Percentiles rank a stretch among this genome's conserved stretches.
Conservation (phyloP, 2,797 vertebrate species). For the Squalus acanthias region DNA sequence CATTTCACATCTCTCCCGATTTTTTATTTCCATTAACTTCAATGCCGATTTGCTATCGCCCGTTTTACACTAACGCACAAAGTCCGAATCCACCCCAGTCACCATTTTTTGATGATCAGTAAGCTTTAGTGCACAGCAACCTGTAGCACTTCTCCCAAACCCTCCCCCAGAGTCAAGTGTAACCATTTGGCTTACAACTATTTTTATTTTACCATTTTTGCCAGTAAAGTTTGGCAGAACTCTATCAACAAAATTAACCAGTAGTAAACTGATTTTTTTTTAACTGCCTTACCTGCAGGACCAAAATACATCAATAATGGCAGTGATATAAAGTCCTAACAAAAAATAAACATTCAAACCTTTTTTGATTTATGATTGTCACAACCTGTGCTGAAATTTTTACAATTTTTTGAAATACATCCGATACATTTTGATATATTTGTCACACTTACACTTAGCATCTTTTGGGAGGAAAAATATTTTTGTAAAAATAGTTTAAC, state of each 20-base stretch:
- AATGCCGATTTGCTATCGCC: not conserved
- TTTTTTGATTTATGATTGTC: conserved; percentile 15
- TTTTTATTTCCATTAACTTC: not conserved
- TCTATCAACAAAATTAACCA: not conserved
- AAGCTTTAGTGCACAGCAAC: not conserved
- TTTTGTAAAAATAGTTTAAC: conserved; percentile 32
- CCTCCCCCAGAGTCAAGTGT: not conserved
- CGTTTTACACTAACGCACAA: not conserved
- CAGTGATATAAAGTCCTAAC: not conserved
- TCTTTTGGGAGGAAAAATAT: conserved; percentile 34
- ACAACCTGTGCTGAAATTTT: not conserved
- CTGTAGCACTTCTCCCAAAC: not conserved
- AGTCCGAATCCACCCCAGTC: not conserved
- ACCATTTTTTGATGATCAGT: not conserved
- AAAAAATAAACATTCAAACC: not conserved
- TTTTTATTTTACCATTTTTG: not conserved
- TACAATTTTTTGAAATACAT: conserved; percentile 7
- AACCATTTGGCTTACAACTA: not conserved
- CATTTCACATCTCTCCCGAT: not conserved
- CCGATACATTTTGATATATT: conserved; percentile 20
- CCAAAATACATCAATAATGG: conserved; percentile 3
- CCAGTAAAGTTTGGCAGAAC: not conserved
- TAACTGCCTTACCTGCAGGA: not conserved
- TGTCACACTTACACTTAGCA: conserved; percentile 12
- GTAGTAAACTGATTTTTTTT: not conserved